Percentiles rank a stretch among this genome's conserved stretches.
Evolutionary conservation across 1,140 invertebrate genomes (phyloP).

Genomic region (Hyles vespertilio): DNA sequence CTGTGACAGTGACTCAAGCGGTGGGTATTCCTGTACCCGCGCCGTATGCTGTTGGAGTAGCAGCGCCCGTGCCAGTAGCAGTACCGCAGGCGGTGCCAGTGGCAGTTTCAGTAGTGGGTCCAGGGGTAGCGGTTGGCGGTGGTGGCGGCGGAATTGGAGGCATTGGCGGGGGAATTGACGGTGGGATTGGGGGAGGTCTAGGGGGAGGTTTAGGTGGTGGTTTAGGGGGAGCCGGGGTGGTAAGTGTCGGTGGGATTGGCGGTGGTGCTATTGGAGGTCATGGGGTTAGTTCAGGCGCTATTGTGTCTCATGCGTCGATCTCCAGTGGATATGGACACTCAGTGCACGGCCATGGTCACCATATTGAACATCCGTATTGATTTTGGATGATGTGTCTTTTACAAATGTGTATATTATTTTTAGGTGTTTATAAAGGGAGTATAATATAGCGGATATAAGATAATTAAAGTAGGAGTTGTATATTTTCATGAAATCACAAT

Average conservation of each 20-base stretch:
- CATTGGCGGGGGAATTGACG: conserved; percentile 3
- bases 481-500: too few species aligned
- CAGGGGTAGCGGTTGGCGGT: conserved; percentile 13
- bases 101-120: conserved; percentile 28
- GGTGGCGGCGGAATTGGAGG: conserved; percentile 9
- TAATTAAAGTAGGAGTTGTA: too few species aligned
- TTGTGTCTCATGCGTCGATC: conserved; percentile 1
- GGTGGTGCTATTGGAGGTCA: conserved; percentile 10
- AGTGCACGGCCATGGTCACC: conserved; percentile 19
- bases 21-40: conserved; percentile 63
- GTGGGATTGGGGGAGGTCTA: background rate
- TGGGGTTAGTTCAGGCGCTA: conserved; percentile 7
- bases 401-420: too few species aligned
- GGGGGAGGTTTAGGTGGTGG: background rate
- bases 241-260: conserved; percentile 12
- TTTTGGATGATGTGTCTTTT: background rate
- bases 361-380: conserved; percentile 31
- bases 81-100: conserved; percentile 49
- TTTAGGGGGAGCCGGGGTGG: conserved; percentile 9
- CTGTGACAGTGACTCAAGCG: conserved; percentile 56
- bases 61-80: conserved; percentile 53
- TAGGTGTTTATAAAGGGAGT: too few species aligned
- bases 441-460: too few species aligned
- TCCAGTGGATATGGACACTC: conserved; percentile 11
- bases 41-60: conserved; percentile 49